Percentiles rank a stretch among this genome's conserved stretches.
Conservation (phyloP, 2,113 vertebrate genomes). For the Cranoglanis bouderius region DNA sequence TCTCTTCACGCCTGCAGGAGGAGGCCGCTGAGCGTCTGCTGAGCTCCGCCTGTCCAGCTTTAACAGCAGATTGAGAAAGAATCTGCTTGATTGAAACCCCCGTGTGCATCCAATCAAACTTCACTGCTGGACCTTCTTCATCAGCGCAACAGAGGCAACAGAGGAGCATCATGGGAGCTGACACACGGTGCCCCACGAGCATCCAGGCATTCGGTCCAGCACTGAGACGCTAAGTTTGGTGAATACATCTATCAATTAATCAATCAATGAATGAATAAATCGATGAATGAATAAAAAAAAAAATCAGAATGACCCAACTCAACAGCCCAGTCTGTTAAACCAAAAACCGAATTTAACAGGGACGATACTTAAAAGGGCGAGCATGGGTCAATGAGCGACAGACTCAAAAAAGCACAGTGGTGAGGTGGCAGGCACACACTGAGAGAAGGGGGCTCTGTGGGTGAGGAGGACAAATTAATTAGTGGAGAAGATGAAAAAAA, state of each 20-base stretch:
- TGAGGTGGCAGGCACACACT: constrained; percentile 47
- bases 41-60: constrained; percentile 41
- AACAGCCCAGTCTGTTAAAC: background rate
- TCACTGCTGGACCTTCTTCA: constrained; percentile 48
- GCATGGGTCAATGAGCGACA: constrained; percentile 27
- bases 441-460: constrained; percentile 51
- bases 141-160: constrained; percentile 35
- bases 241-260: background rate
- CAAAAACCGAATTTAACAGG: background rate
- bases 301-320: background rate
- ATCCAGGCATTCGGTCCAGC: background rate
- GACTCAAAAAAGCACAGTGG: constrained; percentile 55
- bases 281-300: background rate
- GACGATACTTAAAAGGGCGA: background rate
- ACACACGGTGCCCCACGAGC: constrained; percentile 29
- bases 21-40: constrained; percentile 44
- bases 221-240: too few relatives aligned
- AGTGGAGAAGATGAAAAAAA: constrained; percentile 57
- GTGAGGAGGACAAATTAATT: constrained; percentile 68
- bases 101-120: constrained; percentile 51
- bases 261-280: too few relatives aligned
- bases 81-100: constrained; percentile 55
- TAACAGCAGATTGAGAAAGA: constrained; percentile 48
- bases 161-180: constrained; percentile 53
- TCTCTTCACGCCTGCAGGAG: constrained; percentile 53